Evolutionary conservation across 2,888 invertebrate genomes (phyloP).

Genomic region (Tortrix viridana): DNA sequence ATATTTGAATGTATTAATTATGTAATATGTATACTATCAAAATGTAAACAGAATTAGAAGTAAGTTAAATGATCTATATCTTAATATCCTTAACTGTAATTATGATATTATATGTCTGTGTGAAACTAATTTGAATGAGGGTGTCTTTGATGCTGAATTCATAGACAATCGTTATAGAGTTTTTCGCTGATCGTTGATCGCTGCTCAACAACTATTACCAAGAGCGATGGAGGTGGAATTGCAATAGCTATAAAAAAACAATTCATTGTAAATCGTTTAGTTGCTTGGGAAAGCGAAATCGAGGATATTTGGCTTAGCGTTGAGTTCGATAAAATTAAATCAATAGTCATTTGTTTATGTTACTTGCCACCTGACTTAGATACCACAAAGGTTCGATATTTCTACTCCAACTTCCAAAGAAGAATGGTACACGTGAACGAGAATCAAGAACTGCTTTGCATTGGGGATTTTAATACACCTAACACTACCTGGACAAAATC

Average conservation of each 20-base stretch:
- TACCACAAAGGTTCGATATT: not conserved
- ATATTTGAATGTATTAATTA: too few relatives aligned
- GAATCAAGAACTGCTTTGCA: too few relatives aligned
- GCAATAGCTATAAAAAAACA: not conserved
- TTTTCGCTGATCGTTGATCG: conserved; percentile 17
- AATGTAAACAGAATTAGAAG: too few relatives aligned
- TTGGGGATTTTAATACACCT: too few relatives aligned
- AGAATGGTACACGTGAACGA: not conserved
- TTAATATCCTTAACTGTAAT: conserved; percentile 5
- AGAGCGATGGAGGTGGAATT: not conserved
- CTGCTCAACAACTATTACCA: not conserved
- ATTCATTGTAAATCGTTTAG: not conserved
- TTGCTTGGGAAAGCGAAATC: too few relatives aligned
- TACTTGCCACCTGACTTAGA: not conserved
- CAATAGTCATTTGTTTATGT: not conserved
- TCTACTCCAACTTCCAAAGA: not conserved
- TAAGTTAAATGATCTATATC: not conserved
- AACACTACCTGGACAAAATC: not conserved
- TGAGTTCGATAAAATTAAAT: not conserved
- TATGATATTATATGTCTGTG: conserved; percentile 23
- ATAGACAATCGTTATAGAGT: conserved; percentile 5
- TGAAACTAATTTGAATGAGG: too few relatives aligned
- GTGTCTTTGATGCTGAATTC: conserved; percentile 16
- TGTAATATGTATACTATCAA: too few relatives aligned
- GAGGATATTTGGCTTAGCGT: too few relatives aligned